A percentile compares a stretch with the other conserved stretches of the same genome.
Evolutionary conservation across 2,113 vertebrate genomes (phyloP).

Genomic region (Hemicordylus capensis): DNA sequence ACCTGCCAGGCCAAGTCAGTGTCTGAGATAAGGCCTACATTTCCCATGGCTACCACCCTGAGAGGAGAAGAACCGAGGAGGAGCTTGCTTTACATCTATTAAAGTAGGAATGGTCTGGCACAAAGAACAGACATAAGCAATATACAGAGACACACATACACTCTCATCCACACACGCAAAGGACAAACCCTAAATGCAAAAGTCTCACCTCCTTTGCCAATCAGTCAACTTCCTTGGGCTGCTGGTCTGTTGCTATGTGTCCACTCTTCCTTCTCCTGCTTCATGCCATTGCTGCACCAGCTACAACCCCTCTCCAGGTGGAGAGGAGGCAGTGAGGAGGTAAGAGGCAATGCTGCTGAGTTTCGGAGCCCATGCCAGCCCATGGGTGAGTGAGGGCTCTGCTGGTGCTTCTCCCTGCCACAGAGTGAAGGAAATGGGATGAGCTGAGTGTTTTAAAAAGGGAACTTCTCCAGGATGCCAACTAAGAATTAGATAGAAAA

Average conservation of each 20-base stretch:
- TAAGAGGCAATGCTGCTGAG: background rate
- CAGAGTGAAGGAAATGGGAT: background rate
- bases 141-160: background rate
- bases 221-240: background rate
- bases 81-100: background rate
- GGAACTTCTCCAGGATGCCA: background rate
- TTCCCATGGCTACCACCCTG: background rate
- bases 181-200: background rate
- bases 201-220: background rate
- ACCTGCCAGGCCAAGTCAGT: background rate
- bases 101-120: background rate
- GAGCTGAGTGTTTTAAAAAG: background rate
- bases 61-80: background rate
- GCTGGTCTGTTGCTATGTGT: background rate
- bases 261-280: background rate
- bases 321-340: background rate
- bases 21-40: background rate
- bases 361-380: accelerated
- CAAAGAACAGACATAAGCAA: background rate
- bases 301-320: background rate
- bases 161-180: no score
- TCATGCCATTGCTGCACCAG: accelerated
- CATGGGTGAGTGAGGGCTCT: accelerated
- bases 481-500: background rate
- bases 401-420: background rate